Evolutionary conservation across 2,113 vertebrate species (phyloP), one percentile per base, ranked within the genome.

Genomic region (Ceyx margarethae): DNA sequence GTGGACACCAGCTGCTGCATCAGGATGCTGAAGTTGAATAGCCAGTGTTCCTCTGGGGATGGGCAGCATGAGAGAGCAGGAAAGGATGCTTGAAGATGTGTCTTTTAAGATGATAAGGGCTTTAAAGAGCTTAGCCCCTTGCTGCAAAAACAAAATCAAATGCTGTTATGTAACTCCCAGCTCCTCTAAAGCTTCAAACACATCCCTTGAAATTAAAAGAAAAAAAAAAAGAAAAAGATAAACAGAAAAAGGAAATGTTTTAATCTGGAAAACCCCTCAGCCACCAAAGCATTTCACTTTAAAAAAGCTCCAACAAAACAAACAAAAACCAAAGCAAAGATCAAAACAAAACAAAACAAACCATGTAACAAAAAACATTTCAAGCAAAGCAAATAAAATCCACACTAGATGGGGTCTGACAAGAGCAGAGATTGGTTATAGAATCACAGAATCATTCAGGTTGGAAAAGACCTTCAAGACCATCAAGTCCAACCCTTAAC

Each of bases 1-100:
- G n/a, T 22, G 37, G 66, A 81, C 0, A 1, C 15, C 0, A 0
- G 5, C 19, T 18, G 25, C 64, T 48, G 35, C 33, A 35, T 45
- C 46, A 5, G 2, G 12, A 15, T 64, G 50, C 62, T 40, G 54
- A 31, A 33, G 22, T 8, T 37, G 40, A 46, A 84, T 90, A 68
- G 7, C 18, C 35, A 35, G 28, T 2, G 11, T 17, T 9, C 23
- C 2, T 29, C 53, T 9, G 1, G 35, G 86, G 53, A 64, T 35
- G 75, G 81, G 37, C 5, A 3, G 35, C 21, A 20, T 6, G 37
- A 77, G n/a, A 12, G 43, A 67, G 33, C 60, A 60, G 46, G 43
- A 8, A 5, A 72, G 40, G 86, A 40, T 80, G 60, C 56, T 42
- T 6, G 2, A 77, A 60, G 48, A 61, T 29, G 31, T 22, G 14